Base-by-base conservation (phyloP, 2,113 vertebrate species). In the Ageneiosus marmoratus region DNA sequence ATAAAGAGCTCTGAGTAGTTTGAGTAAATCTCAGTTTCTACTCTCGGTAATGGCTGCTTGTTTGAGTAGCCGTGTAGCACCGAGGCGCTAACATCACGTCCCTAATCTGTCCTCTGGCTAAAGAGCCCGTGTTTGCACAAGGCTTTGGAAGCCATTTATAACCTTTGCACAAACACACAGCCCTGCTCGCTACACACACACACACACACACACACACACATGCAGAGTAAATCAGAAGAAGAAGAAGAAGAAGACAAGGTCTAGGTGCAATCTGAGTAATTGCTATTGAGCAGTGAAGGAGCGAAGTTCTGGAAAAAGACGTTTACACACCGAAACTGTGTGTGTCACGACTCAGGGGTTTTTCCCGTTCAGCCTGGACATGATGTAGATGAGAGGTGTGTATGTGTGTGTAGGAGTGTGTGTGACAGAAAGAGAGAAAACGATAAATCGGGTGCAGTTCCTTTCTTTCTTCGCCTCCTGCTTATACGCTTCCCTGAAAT, bases 51-150 rank as follows among this genome's bases (percentile, higher is more conserved):
- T 32, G 75, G 74, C 73, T 29, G 46, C 20, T 37, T 77, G 60
- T 76, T 77, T 67, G 81, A 37, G 58, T 77, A 48, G 41, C 75
- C 32, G 60, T 62, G 58, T 77, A 58, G 41, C 75, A 50, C 51
- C 10, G 75, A 48, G 62, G 51, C 53, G 20, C 41, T 58, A 56
- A 55, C 74, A 50, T 56, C 50, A 20, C 18, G 62, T 83, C 48
- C 81, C 82, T 77, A 83, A 83, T 83, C 76, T 83, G 76, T 79
- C 50, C 76, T 83, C 82, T 79, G 82, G 76, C 75, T 83, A 60
- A 83, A 83, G 82, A 56, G 37, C 34, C 24, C 16, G 82, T 78
- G 75, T 72, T 83, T 83, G 53, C 51, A 72, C 75, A 83, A 79
- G 65, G 76, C 63, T 77, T 53, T 48, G 29, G n/a, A 53, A 79